Conservation (phyloP, 2,113 vertebrate genomes). For the Odocoileus hemionus region DNA sequence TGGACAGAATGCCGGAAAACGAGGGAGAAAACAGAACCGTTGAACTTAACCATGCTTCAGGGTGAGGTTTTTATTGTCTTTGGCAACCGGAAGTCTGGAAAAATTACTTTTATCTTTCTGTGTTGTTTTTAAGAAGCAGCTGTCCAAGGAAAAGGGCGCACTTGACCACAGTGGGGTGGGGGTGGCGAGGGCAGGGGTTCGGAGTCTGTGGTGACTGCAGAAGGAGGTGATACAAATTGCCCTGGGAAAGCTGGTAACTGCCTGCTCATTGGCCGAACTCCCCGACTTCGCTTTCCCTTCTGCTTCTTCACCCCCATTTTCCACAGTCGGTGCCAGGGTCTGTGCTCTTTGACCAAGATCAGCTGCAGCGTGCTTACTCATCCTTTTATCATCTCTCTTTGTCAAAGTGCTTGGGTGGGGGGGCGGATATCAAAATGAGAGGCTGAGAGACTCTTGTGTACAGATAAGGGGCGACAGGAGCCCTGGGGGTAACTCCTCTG, state of each 20-base stretch:
- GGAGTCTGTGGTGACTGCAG: neutral
- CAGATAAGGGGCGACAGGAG: neutral
- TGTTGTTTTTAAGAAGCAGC: neutral
- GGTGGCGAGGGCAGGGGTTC: neutral
- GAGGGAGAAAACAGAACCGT: neutral
- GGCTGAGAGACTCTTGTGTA: neutral
- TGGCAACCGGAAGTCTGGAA: neutral
- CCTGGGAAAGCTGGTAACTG: neutral
- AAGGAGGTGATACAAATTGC: neutral
- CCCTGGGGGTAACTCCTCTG: neutral
- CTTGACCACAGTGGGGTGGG: neutral
- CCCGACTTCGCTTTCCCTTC: neutral
- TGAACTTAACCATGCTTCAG: neutral
- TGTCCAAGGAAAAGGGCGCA: neutral
- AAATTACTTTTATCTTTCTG: neutral
- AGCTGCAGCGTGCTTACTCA: constrained; percentile 31
- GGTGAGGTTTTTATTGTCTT: constrained; percentile 11
- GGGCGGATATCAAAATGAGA: neutral
- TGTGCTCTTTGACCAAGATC: constrained; percentile 51
- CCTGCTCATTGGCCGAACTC: neutral
- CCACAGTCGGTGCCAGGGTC: constrained; percentile 3
- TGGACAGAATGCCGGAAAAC: neutral
- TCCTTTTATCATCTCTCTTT: neutral
- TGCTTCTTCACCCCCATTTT: neutral
- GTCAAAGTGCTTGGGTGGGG: neutral